phyloP scores from a whole-genome alignment of 2,797 vertebrate genomes.

The Lophotriccus pileatus region DNA sequence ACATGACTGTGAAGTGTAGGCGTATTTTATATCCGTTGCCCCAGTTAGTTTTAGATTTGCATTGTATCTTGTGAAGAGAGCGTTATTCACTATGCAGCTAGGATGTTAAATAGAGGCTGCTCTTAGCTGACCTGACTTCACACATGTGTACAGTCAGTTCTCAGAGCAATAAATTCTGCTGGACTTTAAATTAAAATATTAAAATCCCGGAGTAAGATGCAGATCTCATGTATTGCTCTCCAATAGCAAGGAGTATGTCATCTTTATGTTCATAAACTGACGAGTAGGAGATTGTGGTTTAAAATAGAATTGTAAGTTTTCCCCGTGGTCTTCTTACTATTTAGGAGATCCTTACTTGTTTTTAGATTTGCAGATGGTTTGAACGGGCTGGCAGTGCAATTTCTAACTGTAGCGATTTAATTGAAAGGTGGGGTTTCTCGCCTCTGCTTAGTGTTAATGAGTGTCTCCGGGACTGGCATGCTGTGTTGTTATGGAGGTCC shows the following conservation, averaged over 20 bases:
- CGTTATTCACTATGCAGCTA: background rate
- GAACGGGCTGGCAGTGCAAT: background rate
- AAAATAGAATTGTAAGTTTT: background rate
- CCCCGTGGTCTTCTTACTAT: background rate
- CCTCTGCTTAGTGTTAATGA: background rate
- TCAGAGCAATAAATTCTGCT: background rate
- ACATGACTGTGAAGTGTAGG: conserved; percentile 30
- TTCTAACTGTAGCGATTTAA: background rate
- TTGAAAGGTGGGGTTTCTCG: background rate
- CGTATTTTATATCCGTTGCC: conserved; percentile 19
- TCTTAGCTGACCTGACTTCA: conserved; percentile 10
- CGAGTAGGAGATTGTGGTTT: background rate
- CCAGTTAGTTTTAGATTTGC: conserved; percentile 43
- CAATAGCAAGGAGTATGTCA: background rate
- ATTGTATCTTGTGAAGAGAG: conserved; percentile 26
- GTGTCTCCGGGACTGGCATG: accelerated
- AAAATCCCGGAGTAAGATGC: background rate
- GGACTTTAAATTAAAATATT: background rate
- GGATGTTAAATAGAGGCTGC: background rate
- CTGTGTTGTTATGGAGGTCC: background rate
- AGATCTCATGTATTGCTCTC: background rate
- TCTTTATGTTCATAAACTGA: background rate
- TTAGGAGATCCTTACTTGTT: background rate
- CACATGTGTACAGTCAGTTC: background rate
- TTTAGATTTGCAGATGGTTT: background rate